Conservation (phyloP, 1,140 invertebrate genomes). For the Formica exsecta region DNA sequence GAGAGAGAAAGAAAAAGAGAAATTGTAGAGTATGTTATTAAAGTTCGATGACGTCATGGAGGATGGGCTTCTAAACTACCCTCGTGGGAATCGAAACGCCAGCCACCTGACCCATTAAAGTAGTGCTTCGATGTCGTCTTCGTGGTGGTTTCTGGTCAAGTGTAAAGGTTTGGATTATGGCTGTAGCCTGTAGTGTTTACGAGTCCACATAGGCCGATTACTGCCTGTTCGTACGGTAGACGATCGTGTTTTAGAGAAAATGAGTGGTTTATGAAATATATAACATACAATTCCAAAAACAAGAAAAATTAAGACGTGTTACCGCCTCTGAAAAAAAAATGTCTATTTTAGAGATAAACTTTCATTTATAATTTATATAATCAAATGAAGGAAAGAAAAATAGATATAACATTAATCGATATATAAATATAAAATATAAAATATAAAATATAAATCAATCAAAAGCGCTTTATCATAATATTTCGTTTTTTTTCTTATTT, state of each 20-base stretch:
- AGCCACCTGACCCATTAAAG: constrained; percentile 80
- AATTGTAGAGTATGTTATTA: constrained; percentile 43
- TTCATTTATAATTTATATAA: constrained; percentile 5
- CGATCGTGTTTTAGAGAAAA: constrained; percentile 69
- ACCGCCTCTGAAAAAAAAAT: background rate
- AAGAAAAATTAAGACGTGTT: background rate
- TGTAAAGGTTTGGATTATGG: constrained; percentile 77
- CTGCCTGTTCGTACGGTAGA: constrained; percentile 64
- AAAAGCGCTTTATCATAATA: background rate
- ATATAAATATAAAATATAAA: too few species aligned
- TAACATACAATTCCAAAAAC: background rate
- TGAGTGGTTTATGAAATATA: constrained; percentile 11
- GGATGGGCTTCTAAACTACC: constrained; percentile 65
- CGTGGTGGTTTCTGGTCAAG: constrained; percentile 76
- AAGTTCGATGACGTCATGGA: constrained; percentile 73
- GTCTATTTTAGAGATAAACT: background rate
- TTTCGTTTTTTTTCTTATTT: background rate
- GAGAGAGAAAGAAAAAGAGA: background rate
- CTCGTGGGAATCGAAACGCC: constrained; percentile 74
- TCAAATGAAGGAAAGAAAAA: constrained; percentile 5
- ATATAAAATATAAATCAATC: background rate
- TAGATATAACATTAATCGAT: constrained; percentile 18
- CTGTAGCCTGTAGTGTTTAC: constrained; percentile 78
- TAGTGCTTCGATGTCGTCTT: constrained; percentile 57
- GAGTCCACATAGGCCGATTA: constrained; percentile 82